Base-by-base conservation (phyloP, 2,113 vertebrate genomes). In the Stomatorhinus ivindoensis region DNA sequence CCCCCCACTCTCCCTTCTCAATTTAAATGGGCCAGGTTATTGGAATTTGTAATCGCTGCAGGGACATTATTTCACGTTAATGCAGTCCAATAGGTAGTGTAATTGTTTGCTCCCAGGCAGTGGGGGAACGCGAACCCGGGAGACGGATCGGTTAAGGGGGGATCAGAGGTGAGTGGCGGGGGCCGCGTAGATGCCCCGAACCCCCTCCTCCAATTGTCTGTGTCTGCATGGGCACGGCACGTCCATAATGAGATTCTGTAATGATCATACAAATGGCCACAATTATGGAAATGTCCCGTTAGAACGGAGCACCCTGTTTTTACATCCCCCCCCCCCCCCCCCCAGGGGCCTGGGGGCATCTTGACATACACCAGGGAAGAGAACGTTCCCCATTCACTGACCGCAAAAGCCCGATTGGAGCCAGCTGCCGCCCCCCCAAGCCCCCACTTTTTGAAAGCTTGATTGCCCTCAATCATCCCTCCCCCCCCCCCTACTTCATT, bases 31-130 rank as follows among this genome's bases (percentile, higher is more conserved):
- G 86, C 87, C 90, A 92, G 91, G 91, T 91, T 93, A 93, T 93
- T 93, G 91, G 92, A 93, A 93, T 92, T 90, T 89, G 91, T 93
- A 92, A 93, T 93, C 92, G 91, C 88, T 90, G 91, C 83, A 82
- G 61, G 92, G 89, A 90, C 89, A 92, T 91, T 92, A 91, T 90
- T 86, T 90, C 90, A 90, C 69, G 88, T 90, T 92, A 92, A 93
- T 91, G 92, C 91, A 92, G 89, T 92, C 91, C 92, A 93, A 89
- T 93, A 91, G 92, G 91, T 92, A 91, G 88, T 88, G 91, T 93
- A 93, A 93, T 93, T 92, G 91, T 93, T 93, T 92, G 91, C 91
- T 92, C 90, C 89, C 89, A 90, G 92, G 91, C 90, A 91, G 87
- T 69, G 86, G 90, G 90, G 87, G 89, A 90, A 92, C 82, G 88